A percentile compares a stretch with the other conserved stretches of the same genome.
Evolutionary conservation across 2,888 invertebrate genomes (phyloP).

Genomic region (Oligia strigilis): DNA sequence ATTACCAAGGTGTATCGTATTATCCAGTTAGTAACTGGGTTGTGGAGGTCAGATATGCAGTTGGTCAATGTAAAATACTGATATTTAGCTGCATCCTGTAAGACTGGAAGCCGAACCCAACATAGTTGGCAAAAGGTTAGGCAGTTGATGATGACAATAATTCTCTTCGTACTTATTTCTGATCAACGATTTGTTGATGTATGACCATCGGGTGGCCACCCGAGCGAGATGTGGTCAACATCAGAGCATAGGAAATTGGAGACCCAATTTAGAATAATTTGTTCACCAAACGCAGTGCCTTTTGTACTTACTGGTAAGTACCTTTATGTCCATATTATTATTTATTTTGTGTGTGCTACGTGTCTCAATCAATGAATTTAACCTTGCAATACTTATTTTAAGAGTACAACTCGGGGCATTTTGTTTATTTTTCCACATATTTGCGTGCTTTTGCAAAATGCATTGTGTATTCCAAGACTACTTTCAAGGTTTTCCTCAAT

Average conservation of each 20-base stretch:
- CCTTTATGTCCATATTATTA: not conserved
- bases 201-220: too few relatives aligned
- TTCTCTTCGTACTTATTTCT: not conserved
- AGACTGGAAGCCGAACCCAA: not conserved
- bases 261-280: slow-evolving; percentile 18
- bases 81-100: not conserved
- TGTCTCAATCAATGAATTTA: slow-evolving; percentile 5
- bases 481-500: slow-evolving; percentile 33
- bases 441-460: slow-evolving; percentile 9
- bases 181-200: slow-evolving; percentile 1
- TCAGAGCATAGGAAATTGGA: slow-evolving; percentile 9
- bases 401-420: not conserved
- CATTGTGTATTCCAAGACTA: not conserved
- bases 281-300: not conserved
- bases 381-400: slow-evolving; percentile 6
- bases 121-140: not conserved
- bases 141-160: not conserved
- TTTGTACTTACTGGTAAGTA: not conserved
- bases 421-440: slow-evolving; percentile 3
- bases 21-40: not conserved
- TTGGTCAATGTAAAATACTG: not conserved
- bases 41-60: not conserved
- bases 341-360: not conserved
- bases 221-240: not conserved
- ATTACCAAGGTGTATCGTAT: not conserved